Evolutionary conservation across 2,888 invertebrate species (phyloP), one percentile per base, ranked within the genome.

Genomic region (Lepeophtheirus nordmannii): DNA sequence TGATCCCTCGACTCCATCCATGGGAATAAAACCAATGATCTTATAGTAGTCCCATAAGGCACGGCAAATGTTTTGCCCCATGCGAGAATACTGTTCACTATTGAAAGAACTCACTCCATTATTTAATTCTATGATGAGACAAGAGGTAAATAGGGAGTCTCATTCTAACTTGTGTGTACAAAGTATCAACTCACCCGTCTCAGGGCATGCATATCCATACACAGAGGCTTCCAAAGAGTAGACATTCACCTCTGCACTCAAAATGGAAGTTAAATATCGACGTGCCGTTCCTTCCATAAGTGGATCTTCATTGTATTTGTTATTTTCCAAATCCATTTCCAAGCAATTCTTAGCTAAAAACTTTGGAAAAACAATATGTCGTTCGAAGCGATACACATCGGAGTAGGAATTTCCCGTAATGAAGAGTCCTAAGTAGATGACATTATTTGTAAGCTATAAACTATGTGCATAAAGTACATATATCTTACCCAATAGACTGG

Each of bases 331-430:
- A 38, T 85, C 83, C 78, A 92, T 97, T 72, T 96, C 96, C 72
- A 90, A 89, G 0, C 92, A 84, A 70, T 89, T 86, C 71, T 84
- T 83, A 58, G 87, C 84, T 67, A 97, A 80, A 68, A 96, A 81
- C 76, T 96, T 93, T 0, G 97, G 96, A 72, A 97, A 86, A 3
- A 97, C 86, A 59, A 93, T 86, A 76, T 97, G 97, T 38, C 92
- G 82, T 76, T 97, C 94, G 74, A 90, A 91, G 73, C 90, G 87
- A 77, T 87, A 88, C 17, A 92, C 89, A 74, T 92, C 90, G 72
- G 90, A 89, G 72, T 89, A 92, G 0, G 88, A 86, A 75, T 93
- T 96, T 23, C 96, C 97, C 72, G 92, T 89, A 69, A 96, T 85
- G 76, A 96, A 97, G 65, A 90, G 86, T 10, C 96, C 53, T 46